phyloP scores from a whole-genome alignment of 2,113 vertebrate species.

The Ceyx melanurus region DNA sequence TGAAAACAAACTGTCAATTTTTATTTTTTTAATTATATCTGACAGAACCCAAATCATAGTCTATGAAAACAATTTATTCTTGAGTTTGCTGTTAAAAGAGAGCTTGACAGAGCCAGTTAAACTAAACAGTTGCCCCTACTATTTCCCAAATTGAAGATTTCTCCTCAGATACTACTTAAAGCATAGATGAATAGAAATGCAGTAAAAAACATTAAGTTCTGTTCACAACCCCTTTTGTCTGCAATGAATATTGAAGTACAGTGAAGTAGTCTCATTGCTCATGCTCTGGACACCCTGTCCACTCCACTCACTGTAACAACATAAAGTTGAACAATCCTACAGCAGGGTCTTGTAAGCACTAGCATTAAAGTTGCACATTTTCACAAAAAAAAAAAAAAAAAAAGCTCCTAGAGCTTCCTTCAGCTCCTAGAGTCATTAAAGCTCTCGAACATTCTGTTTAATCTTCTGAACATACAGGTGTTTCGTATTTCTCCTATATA shows the following conservation, averaged over 20 bases:
- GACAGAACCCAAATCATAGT: background rate
- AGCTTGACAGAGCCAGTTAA: background rate
- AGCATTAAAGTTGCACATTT: background rate
- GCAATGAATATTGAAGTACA: background rate
- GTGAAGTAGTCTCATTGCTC: background rate
- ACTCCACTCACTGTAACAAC: background rate
- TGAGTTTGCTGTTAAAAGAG: background rate
- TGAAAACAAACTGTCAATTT: background rate
- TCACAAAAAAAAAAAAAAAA: background rate
- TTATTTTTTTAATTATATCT: background rate
- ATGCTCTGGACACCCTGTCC: background rate
- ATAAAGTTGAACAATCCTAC: background rate
- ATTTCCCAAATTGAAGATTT: background rate
- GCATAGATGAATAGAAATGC: background rate
- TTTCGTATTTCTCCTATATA: slow-evolving; percentile 30
- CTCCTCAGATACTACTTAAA: background rate
- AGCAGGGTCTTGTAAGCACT: background rate
- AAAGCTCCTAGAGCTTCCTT: background rate
- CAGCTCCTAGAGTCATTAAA: background rate
- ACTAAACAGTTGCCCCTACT: background rate
- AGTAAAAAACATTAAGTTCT: background rate
- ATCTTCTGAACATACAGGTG: background rate
- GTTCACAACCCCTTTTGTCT: background rate
- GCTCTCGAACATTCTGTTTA: background rate
- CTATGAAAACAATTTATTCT: background rate